These are phyloP conservation scores for Subacronicta megacephala DNA, from an alignment of 2,888 invertebrate species.

Conservation along the genomic window DNA sequence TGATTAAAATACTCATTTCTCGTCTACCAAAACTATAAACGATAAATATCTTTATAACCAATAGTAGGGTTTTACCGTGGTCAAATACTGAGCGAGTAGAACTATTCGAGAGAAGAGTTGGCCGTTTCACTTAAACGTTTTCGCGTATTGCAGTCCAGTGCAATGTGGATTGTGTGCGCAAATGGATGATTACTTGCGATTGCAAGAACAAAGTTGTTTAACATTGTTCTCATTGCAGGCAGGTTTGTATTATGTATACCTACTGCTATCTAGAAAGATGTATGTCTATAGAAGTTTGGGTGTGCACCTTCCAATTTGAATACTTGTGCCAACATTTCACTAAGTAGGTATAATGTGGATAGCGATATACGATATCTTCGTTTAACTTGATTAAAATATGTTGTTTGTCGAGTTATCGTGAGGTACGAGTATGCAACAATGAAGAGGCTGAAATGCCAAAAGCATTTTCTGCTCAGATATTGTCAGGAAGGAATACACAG, in stretches of 20 bases:
- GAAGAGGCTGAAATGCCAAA: no score
- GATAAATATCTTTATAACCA: not conserved
- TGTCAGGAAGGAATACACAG: no score
- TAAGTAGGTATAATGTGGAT: no score
- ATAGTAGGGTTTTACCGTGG: constrained; percentile 29
- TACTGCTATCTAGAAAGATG: not conserved
- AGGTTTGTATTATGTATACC: not conserved
- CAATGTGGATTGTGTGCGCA: constrained; percentile 20
- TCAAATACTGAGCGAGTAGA: constrained; percentile 49
- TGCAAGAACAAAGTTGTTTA: constrained; percentile 18
- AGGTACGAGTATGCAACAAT: no score
- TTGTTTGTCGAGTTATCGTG: no score
- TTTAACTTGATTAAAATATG: no score
- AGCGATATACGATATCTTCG: no score
- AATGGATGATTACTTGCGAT: constrained; percentile 38
- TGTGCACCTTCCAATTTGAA: not conserved
- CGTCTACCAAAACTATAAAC: not conserved
- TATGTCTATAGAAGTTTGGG: not conserved
- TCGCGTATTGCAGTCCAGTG: constrained; percentile 41
- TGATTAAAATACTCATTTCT: constrained; percentile 1
- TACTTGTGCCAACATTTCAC: no score
- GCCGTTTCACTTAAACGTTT: constrained; percentile 53
- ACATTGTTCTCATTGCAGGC: constrained; percentile 2
- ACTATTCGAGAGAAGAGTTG: constrained; percentile 53
- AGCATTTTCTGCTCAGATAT: no score